These are phyloP conservation scores for Oxycera nigricornis DNA, from an alignment of 2,888 invertebrate genomes.

Conservation along the genomic window DNA sequence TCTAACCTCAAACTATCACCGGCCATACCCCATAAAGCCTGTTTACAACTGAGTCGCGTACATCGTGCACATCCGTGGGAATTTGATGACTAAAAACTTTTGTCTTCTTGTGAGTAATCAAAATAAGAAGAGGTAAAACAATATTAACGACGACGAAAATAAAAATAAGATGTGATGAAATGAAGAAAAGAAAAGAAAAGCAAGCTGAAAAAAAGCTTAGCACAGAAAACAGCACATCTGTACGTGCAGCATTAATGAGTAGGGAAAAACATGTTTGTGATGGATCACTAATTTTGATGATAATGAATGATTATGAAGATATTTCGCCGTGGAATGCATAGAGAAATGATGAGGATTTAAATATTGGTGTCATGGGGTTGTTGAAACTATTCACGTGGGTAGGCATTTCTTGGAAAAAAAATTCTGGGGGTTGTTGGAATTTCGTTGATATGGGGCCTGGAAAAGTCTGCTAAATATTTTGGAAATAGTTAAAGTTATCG, in stretches of 20 bases:
- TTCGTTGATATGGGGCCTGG: too few species aligned
- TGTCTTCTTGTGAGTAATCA: slow-evolving; percentile 36
- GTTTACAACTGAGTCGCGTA: neutral
- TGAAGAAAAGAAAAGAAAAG: neutral
- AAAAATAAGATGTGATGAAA: neutral
- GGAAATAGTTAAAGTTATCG: too few species aligned
- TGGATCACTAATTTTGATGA: slow-evolving; percentile 37
- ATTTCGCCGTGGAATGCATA: neutral
- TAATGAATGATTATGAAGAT: slow-evolving; percentile 34
- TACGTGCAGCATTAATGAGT: slow-evolving; percentile 14
- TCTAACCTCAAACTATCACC: neutral
- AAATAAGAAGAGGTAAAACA: slow-evolving; percentile 34
- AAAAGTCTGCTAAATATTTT: too few species aligned
- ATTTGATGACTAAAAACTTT: slow-evolving; percentile 40
- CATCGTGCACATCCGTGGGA: slow-evolving; percentile 35
- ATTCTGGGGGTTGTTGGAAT: neutral
- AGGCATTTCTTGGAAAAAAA: neutral
- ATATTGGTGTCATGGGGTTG: neutral
- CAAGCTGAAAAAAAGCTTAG: neutral
- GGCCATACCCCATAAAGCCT: neutral
- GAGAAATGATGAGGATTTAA: neutral
- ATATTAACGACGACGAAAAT: neutral
- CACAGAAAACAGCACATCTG: slow-evolving; percentile 13
- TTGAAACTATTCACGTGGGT: neutral
- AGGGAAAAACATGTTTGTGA: slow-evolving; percentile 32